phyloP scores from a whole-genome alignment of 2,888 invertebrate species.

The Cryptocheilus praepositus region DNA sequence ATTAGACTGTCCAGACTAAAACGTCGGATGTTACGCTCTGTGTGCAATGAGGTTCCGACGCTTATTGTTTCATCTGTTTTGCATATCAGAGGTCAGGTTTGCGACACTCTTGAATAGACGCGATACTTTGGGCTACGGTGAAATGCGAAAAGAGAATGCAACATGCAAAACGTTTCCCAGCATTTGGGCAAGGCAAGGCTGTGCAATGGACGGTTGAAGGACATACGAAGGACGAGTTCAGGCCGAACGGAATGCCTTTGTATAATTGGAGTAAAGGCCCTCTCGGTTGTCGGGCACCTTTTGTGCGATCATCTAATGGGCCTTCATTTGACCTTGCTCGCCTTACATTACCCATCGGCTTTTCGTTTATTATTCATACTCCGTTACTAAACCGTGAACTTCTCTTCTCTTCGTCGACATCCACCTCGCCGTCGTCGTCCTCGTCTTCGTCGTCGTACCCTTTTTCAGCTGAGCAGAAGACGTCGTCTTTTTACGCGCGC shows the following conservation, averaged over 20 bases:
- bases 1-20: too few relatives aligned
- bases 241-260: conserved; percentile 10
- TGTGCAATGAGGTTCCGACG: too few relatives aligned
- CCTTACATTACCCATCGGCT: conserved; percentile 35
- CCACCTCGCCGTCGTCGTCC: background rate
- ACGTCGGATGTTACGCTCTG: background rate
- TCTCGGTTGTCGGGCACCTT: conserved; percentile 22
- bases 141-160: too few relatives aligned
- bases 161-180: background rate
- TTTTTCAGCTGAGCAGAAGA: conserved; percentile 31
- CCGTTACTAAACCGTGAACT: conserved; percentile 52
- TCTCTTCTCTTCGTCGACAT: conserved; percentile 18
- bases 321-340: conserved; percentile 39
- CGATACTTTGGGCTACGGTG: background rate
- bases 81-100: background rate
- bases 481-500: conserved; percentile 55
- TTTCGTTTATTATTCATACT: conserved; percentile 49
- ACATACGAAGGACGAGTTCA: background rate
- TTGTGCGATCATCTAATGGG: conserved; percentile 43
- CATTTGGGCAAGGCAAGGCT: background rate
- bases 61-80: background rate
- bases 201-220: background rate
- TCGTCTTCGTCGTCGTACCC: conserved; percentile 23
- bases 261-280: conserved; percentile 16
- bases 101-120: background rate